These are phyloP conservation scores for Sebastes steindachneri DNA, from an alignment of 2,797 vertebrate species.

Conservation along the genomic window DNA sequence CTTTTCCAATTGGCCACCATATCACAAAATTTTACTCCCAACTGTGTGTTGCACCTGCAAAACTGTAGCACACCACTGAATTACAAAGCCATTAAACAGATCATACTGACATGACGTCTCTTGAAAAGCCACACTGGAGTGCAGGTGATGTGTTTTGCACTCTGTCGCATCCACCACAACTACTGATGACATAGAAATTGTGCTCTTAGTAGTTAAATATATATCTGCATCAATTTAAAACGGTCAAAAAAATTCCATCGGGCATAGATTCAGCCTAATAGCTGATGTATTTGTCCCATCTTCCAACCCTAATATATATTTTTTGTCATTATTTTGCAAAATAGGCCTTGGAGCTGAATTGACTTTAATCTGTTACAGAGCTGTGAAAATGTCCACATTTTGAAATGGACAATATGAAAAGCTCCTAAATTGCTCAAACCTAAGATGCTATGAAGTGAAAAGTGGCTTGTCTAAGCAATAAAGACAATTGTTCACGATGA, in stretches of 20 bases:
- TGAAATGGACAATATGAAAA: background rate
- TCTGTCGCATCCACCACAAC: background rate
- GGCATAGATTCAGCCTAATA: background rate
- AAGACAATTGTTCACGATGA: background rate
- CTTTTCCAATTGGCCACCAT: background rate
- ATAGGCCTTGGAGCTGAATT: slow-evolving; percentile 13
- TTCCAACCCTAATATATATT: slow-evolving; percentile 27
- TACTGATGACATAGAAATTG: background rate
- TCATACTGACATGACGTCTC: background rate
- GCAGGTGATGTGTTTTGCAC: slow-evolving; percentile 1
- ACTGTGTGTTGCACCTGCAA: background rate
- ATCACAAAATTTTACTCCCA: background rate
- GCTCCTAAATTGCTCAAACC: slow-evolving; percentile 25
- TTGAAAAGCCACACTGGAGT: background rate
- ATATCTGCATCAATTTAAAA: slow-evolving; percentile 7
- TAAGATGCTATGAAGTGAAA: slow-evolving; percentile 21
- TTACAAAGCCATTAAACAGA: slow-evolving; percentile 31
- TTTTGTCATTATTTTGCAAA: slow-evolving; percentile 35
- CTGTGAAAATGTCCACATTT: background rate
- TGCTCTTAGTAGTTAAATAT: background rate
- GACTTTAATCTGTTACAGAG: background rate
- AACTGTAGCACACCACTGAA: slow-evolving; percentile 7
- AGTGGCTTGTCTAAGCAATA: background rate
- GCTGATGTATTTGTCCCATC: slow-evolving; percentile 15
- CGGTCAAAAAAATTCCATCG: slow-evolving; percentile 1